These are phyloP conservation scores for Caenorhabditis sp. DNA, from an alignment of 2,888 invertebrate species.

Conservation along the genomic window DNA sequence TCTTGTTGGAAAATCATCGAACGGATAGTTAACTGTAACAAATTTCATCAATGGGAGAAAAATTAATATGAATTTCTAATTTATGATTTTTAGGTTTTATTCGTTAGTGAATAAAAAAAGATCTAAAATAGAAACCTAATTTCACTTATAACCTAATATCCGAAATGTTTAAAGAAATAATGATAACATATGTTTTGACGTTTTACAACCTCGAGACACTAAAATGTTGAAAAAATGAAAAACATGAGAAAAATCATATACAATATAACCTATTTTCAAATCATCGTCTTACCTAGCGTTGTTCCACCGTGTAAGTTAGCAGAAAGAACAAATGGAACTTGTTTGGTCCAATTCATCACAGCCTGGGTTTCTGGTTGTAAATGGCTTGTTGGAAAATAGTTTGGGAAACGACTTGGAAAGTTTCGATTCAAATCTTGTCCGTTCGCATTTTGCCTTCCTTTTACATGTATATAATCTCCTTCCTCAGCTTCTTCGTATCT, in stretches of 20 bases:
- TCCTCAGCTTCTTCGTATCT: slow-evolving; percentile 44
- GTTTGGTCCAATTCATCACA: slow-evolving; percentile 71
- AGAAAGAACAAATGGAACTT: slow-evolving; percentile 66
- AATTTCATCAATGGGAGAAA: background rate
- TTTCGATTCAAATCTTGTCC: slow-evolving; percentile 86
- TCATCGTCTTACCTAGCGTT: slow-evolving; percentile 85
- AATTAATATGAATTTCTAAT: background rate
- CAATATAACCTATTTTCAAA: too few relatives aligned
- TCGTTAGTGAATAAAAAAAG: too few relatives aligned
- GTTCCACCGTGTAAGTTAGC: slow-evolving; percentile 76
- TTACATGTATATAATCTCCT: slow-evolving; percentile 47
- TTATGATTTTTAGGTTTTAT: background rate
- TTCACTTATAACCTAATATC: too few relatives aligned
- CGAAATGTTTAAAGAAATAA: too few relatives aligned
- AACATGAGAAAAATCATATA: too few relatives aligned
- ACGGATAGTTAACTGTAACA: slow-evolving; percentile 84
- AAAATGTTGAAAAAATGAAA: too few relatives aligned
- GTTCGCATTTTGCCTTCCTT: slow-evolving; percentile 78
- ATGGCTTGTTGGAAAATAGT: slow-evolving; percentile 48
- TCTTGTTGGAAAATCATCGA: slow-evolving; percentile 81
- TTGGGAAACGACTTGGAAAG: slow-evolving; percentile 82
- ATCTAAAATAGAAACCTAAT: too few relatives aligned
- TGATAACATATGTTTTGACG: too few relatives aligned
- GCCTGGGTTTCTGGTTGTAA: slow-evolving; percentile 71
- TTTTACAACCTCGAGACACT: too few relatives aligned